Evolutionary conservation across 1,140 invertebrate species (phyloP).

Genomic region (Vollenhovia emeryi): DNA sequence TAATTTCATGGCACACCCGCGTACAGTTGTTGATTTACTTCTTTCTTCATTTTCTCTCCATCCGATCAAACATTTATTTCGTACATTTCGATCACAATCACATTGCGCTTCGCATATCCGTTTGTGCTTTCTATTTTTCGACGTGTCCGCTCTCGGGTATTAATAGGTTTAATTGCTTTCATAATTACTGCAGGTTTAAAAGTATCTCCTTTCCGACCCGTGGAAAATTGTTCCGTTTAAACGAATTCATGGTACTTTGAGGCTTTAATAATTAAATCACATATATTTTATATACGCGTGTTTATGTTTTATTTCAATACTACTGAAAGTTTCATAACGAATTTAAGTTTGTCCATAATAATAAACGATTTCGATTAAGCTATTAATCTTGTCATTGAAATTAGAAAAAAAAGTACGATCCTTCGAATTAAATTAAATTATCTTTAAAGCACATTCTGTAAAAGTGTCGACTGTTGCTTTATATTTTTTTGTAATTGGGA

Average conservation of each 20-base stretch:
- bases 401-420: neutral
- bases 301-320: neutral
- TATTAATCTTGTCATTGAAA: neutral
- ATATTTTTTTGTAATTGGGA: neutral
- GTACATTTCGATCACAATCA: neutral
- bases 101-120: constrained; percentile 36
- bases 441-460: neutral
- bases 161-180: constrained; percentile 10
- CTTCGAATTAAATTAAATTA: neutral
- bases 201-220: neutral
- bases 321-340: neutral
- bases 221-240: neutral
- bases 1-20: constrained; percentile 38
- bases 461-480: neutral
- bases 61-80: neutral
- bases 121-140: constrained; percentile 10
- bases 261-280: constrained; percentile 1
- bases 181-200: constrained; percentile 5
- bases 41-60: neutral
- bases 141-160: constrained; percentile 18
- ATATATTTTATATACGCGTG: neutral
- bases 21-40: constrained; percentile 27
- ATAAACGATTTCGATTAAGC: neutral
- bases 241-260: neutral
- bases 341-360: neutral